phyloP scores from a whole-genome alignment of 1,140 invertebrate species.

The Pogonomyrmex barbatus region DNA sequence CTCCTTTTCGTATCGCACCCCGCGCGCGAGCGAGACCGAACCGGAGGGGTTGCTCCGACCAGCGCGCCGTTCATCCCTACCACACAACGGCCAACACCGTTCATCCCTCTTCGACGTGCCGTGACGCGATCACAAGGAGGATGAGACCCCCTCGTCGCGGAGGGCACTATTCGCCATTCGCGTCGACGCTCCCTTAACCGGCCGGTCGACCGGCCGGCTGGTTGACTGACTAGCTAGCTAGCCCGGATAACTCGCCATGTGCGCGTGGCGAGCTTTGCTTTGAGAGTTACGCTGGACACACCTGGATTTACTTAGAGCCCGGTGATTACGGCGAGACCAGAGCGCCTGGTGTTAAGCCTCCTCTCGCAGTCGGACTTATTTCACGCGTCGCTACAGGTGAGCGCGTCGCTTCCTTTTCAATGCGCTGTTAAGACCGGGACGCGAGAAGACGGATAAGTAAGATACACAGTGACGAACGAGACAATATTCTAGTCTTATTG shows the following conservation, averaged over 20 bases:
- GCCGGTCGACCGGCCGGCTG: background rate
- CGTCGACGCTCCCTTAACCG: slow-evolving; percentile 45
- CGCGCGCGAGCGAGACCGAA: slow-evolving; percentile 51
- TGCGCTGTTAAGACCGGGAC: background rate
- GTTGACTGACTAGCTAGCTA: background rate
- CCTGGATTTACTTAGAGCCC: slow-evolving; percentile 58
- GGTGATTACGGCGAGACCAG: slow-evolving; percentile 47
- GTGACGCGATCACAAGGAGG: slow-evolving; percentile 60
- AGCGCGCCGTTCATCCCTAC: slow-evolving; percentile 49
- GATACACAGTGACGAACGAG: background rate
- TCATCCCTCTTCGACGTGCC: slow-evolving; percentile 57
- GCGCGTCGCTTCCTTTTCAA: background rate
- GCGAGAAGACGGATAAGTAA: slow-evolving; percentile 3
- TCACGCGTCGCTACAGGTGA: slow-evolving; percentile 45
- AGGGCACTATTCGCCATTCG: slow-evolving; percentile 41
- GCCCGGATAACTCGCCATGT: background rate
- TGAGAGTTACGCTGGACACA: slow-evolving; percentile 58
- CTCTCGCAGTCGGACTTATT: slow-evolving; percentile 53
- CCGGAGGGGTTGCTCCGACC: slow-evolving; percentile 44
- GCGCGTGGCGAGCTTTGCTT: slow-evolving; percentile 53
- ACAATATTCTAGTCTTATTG: background rate
- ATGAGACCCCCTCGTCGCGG: slow-evolving; percentile 51
- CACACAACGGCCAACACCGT: slow-evolving; percentile 14
- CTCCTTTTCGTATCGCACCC: slow-evolving; percentile 17
- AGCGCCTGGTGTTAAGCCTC: slow-evolving; percentile 18